A percentile compares a stretch with the other conserved stretches of the same genome.
Evolutionary conservation across 1,140 invertebrate species (phyloP).

Genomic region (Plutomurus gul): DNA sequence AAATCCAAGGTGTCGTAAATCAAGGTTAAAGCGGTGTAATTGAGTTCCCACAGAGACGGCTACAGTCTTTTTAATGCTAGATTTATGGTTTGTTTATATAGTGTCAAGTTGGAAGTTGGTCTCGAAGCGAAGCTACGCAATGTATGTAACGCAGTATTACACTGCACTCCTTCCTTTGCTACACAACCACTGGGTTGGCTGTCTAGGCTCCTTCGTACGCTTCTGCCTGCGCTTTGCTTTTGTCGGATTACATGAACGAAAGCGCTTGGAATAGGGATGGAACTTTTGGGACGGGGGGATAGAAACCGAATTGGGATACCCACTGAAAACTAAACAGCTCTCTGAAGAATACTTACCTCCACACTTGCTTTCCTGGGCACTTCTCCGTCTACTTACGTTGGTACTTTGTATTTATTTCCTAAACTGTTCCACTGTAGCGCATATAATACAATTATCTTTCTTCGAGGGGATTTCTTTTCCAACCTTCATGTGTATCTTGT

Average conservation of each 20-base stretch:
- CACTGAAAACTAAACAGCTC: background rate
- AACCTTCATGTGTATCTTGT: no score
- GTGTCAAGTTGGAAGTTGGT: conserved; percentile 49
- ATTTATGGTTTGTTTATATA: conserved; percentile 55
- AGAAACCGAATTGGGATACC: background rate
- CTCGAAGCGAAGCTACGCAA: background rate
- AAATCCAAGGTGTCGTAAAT: conserved; percentile 48
- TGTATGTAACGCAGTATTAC: background rate
- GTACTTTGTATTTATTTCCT: no score
- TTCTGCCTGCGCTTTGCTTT: background rate
- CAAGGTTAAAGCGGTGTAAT: conserved; percentile 52
- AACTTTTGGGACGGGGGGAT: background rate
- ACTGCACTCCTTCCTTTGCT: background rate
- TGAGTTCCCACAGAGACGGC: conserved; percentile 50
- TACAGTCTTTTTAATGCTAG: conserved; percentile 52
- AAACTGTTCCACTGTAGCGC: no score
- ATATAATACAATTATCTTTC: no score
- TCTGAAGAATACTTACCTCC: background rate
- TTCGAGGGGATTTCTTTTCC: no score
- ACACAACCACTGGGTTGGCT: no score
- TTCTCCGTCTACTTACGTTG: no score
- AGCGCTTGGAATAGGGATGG: background rate
- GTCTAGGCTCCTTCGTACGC: no score
- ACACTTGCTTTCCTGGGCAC: no score
- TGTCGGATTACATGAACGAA: background rate